A percentile compares a stretch with the other conserved stretches of the same genome.
These are phyloP conservation scores for Ophioninae sp. DNA, from an alignment of 2,888 invertebrate genomes.

Conservation along the genomic window DNA sequence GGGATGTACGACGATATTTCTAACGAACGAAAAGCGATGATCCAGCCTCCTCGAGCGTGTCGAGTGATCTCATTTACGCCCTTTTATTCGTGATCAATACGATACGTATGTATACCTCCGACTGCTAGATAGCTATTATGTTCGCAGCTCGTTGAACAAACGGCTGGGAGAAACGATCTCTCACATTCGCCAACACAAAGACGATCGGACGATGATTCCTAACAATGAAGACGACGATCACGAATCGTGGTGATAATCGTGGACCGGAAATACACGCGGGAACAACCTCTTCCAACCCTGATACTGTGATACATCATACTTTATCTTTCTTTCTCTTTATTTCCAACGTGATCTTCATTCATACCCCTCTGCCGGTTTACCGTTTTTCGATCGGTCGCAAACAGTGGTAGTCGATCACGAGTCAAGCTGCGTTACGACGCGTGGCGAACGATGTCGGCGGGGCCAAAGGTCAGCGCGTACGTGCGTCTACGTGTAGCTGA, in stretches of 20 bases:
- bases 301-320: slow-evolving; percentile 23
- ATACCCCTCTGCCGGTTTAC: slow-evolving; percentile 11
- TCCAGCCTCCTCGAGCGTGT: not conserved
- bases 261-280: slow-evolving; percentile 49
- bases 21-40: not conserved
- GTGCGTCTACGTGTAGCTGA: slow-evolving; percentile 14
- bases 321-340: slow-evolving; percentile 12
- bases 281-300: slow-evolving; percentile 34
- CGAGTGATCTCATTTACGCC: slow-evolving; percentile 18
- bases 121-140: slow-evolving; percentile 12
- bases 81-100: not conserved
- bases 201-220: slow-evolving; percentile 43
- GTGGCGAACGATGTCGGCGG: slow-evolving; percentile 44
- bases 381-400: slow-evolving; percentile 38
- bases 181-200: slow-evolving; percentile 48
- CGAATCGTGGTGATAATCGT: slow-evolving; percentile 52
- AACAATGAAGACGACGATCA: slow-evolving; percentile 52
- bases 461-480: slow-evolving; percentile 46
- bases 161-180: slow-evolving; percentile 51
- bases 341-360: not conserved
- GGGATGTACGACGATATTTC: not conserved
- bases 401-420: slow-evolving; percentile 51
- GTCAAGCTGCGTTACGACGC: slow-evolving; percentile 56
- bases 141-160: slow-evolving; percentile 40
- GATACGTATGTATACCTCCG: slow-evolving; percentile 4